These are phyloP conservation scores for Drosophila parvula DNA, from an alignment of 1,140 invertebrate genomes.

Conservation along the genomic window DNA sequence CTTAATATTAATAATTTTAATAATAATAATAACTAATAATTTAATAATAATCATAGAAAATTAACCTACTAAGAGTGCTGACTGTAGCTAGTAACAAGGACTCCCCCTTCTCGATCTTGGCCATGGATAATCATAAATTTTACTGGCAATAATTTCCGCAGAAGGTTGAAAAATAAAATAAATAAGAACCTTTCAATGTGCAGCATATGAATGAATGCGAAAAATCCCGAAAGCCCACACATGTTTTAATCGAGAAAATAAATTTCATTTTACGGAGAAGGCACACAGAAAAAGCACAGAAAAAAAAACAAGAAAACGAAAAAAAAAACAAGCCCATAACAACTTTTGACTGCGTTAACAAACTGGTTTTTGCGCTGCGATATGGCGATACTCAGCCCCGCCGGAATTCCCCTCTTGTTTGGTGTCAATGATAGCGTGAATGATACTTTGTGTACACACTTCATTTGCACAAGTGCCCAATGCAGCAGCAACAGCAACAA, in stretches of 20 bases:
- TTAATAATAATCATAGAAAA: background rate
- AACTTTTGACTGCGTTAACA: constrained; percentile 46
- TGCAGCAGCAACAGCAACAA: background rate
- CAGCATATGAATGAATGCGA: constrained; percentile 19
- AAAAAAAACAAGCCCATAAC: background rate
- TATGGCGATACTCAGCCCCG: constrained; percentile 8
- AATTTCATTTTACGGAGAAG: constrained; percentile 22
- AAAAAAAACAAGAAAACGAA: background rate
- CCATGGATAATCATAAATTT: constrained; percentile 38
- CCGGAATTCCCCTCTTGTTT: constrained; percentile 36
- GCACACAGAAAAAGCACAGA: background rate
- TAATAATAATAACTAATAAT: background rate
- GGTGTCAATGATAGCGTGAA: constrained; percentile 74
- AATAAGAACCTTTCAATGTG: constrained; percentile 10
- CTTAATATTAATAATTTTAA: background rate
- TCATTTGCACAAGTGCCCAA: constrained; percentile 49
- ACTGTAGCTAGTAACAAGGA: background rate
- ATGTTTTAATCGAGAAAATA: constrained; percentile 25
- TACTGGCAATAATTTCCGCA: constrained; percentile 23
- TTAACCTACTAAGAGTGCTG: background rate
- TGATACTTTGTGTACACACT: constrained; percentile 66
- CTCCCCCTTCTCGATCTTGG: background rate
- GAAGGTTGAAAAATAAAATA: constrained; percentile 11
- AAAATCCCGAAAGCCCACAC: constrained; percentile 3
- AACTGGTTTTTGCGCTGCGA: constrained; percentile 38